Evolutionary conservation across 2,888 invertebrate genomes (phyloP).

Genomic region (Protophormia terraenovae): DNA sequence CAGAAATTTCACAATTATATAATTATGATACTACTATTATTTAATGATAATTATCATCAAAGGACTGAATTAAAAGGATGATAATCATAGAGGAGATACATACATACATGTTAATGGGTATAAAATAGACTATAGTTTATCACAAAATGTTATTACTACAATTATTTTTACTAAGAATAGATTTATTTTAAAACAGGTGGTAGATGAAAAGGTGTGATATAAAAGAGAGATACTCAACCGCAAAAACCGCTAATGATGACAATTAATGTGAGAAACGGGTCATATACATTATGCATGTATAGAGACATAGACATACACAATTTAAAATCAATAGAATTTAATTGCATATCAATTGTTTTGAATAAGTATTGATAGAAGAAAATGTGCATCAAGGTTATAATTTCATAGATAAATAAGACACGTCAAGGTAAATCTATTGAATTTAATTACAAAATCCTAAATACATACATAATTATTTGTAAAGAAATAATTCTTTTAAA

Average conservation of each 20-base stretch:
- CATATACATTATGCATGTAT: background rate
- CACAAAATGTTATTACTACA: background rate
- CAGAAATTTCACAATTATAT: slow-evolving; percentile 27
- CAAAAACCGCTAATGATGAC: slow-evolving; percentile 56
- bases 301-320: background rate
- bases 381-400: background rate
- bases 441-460: too few relatives aligned
- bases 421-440: too few relatives aligned
- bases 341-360: background rate
- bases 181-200: background rate
- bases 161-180: background rate
- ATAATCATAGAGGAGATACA: background rate
- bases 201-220: background rate
- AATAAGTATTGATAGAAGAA: background rate
- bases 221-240: slow-evolving; percentile 3
- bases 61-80: background rate
- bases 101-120: background rate
- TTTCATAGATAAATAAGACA: too few relatives aligned
- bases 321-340: background rate
- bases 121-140: background rate
- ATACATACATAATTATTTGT: too few relatives aligned
- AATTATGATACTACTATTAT: background rate
- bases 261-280: slow-evolving; percentile 32
- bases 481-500: background rate
- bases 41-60: background rate